phyloP scores from a whole-genome alignment of 2,888 invertebrate species.

The Heliconius ethilla region DNA sequence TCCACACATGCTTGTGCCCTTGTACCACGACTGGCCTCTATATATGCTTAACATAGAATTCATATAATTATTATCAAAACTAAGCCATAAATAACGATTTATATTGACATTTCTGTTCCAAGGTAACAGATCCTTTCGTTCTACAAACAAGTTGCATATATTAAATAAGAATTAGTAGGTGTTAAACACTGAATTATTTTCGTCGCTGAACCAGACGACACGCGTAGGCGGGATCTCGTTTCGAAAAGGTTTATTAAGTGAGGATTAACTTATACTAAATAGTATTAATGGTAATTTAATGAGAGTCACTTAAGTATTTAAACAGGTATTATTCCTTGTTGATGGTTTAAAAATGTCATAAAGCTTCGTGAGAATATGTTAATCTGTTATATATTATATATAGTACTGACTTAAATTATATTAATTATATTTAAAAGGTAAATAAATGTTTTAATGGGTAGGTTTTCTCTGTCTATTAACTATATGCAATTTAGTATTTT shows the following conservation, averaged over 20 bases:
- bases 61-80: not conserved
- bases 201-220: slow-evolving; percentile 16
- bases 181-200: slow-evolving; percentile 24
- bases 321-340: not conserved
- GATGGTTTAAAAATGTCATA: not conserved
- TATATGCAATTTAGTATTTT: too few species aligned
- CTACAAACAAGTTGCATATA: slow-evolving; percentile 15
- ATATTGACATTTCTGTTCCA: slow-evolving; percentile 15
- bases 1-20: too few species aligned
- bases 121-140: slow-evolving; percentile 20
- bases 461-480: too few species aligned
- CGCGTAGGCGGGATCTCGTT: slow-evolving; percentile 11
- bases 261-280: slow-evolving; percentile 22
- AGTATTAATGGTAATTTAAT: slow-evolving; percentile 20
- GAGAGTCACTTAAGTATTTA: slow-evolving; percentile 11
- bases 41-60: not conserved
- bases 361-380: slow-evolving; percentile 5
- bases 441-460: too few species aligned
- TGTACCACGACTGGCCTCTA: not conserved
- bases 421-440: too few species aligned
- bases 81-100: slow-evolving; percentile 5
- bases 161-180: slow-evolving; percentile 21
- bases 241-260: slow-evolving; percentile 25
- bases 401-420: too few species aligned
- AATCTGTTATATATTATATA: not conserved